A percentile compares a stretch with the other conserved stretches of the same genome.
Conservation (phyloP, 2,888 invertebrate genomes). For the Heliconius charithonia region DNA sequence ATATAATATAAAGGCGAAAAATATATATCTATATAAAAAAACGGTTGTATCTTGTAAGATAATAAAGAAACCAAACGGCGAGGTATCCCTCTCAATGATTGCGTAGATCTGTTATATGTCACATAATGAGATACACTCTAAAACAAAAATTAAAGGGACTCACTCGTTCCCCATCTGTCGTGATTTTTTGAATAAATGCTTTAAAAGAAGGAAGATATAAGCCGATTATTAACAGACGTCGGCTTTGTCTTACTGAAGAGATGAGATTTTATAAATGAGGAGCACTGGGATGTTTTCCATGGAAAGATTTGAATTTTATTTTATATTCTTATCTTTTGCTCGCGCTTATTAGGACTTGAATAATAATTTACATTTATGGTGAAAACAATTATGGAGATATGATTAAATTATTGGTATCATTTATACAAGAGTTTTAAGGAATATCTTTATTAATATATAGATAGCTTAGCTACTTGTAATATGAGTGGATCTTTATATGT, state of each 20-base stretch:
- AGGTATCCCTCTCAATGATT: slow-evolving; percentile 10
- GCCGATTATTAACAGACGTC: slow-evolving; percentile 69
- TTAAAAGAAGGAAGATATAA: slow-evolving; percentile 59
- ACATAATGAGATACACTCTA: slow-evolving; percentile 50
- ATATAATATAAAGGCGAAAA: no score
- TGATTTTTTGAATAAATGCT: slow-evolving; percentile 55
- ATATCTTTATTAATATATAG: not conserved
- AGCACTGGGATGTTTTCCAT: slow-evolving; percentile 53
- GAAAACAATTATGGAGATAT: not conserved
- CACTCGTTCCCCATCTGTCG: slow-evolving; percentile 49
- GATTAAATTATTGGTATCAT: not conserved
- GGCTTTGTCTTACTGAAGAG: slow-evolving; percentile 57
- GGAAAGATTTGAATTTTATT: slow-evolving; percentile 47
- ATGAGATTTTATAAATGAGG: slow-evolving; percentile 54
- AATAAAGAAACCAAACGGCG: not conserved
- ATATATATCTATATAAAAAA: not conserved
- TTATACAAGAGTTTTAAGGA: not conserved
- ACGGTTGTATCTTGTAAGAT: not conserved
- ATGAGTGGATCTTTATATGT: not conserved
- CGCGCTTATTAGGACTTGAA: slow-evolving; percentile 11
- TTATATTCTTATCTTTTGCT: slow-evolving; percentile 34
- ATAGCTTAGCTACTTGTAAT: not conserved
- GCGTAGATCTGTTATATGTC: slow-evolving; percentile 43
- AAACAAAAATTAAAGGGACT: slow-evolving; percentile 55
- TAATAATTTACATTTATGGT: not conserved